Conservation (phyloP, 2,797 vertebrate species). For the Acanthurus tractus region DNA sequence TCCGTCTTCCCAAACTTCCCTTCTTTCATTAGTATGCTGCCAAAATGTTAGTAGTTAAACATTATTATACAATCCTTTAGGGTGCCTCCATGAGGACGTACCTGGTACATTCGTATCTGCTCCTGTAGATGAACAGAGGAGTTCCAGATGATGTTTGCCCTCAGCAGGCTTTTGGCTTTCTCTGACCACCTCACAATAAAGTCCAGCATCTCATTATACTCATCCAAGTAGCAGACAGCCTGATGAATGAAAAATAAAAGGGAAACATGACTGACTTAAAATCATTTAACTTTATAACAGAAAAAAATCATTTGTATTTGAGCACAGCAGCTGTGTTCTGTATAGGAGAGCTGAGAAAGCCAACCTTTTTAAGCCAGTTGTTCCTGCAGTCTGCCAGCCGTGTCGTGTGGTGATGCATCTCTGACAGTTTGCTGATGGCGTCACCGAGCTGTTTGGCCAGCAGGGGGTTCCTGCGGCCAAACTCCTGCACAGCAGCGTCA, state of each 20-base stretch:
- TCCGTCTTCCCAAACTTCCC: neutral
- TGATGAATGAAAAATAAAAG: constrained; percentile 62
- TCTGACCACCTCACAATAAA: constrained; percentile 94
- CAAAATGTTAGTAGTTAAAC: neutral
- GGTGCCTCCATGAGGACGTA: constrained; percentile 60
- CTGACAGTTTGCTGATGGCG: constrained; percentile 90
- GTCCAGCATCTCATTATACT: constrained; percentile 95
- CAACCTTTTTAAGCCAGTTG: constrained; percentile 93
- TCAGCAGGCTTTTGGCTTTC: constrained; percentile 92
- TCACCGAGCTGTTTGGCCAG: constrained; percentile 91
- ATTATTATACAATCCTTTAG: neutral
- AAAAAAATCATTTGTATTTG: neutral
- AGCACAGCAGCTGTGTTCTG: neutral
- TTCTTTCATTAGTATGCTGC: neutral
- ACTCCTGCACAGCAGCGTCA: constrained; percentile 91
- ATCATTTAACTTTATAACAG: neutral
- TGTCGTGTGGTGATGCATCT: constrained; percentile 91
- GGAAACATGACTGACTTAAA: neutral
- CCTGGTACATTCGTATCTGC: constrained; percentile 95
- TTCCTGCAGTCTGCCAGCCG: constrained; percentile 90
- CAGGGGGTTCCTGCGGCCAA: constrained; percentile 90
- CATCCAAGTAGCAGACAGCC: constrained; percentile 93
- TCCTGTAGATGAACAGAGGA: constrained; percentile 94
- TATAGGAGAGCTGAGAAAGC: neutral
- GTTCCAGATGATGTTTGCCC: constrained; percentile 92